phyloP scores from a whole-genome alignment of 30 jellyfish, hydroid and myxozoan genomes.

The Hydractinia echinata region DNA sequence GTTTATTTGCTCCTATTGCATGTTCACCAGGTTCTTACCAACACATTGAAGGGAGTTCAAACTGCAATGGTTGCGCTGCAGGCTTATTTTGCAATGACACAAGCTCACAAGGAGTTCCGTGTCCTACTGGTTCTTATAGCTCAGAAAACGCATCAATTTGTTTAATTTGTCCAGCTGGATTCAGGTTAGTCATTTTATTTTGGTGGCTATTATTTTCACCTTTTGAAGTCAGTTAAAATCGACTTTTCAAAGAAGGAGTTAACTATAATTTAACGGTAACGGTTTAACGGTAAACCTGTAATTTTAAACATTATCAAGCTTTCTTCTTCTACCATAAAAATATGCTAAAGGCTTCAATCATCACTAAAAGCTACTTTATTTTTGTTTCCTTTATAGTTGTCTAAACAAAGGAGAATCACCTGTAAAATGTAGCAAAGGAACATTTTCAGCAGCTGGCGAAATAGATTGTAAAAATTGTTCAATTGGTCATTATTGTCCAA shows the following conservation, averaged over 20 bases:
- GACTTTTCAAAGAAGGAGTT: not conserved
- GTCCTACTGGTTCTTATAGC: conserved; percentile 39
- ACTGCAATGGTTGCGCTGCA: conserved; percentile 45
- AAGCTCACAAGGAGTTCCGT: conserved; percentile 25
- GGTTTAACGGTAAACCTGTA: not conserved
- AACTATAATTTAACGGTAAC: too few relatives aligned
- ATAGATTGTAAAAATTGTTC: conserved; percentile 23
- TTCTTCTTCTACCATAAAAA: not conserved
- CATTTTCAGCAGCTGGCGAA: conserved; percentile 48
- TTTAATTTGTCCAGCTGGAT: conserved; percentile 34
- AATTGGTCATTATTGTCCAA: conserved; percentile 43
- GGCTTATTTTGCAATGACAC: conserved; percentile 33
- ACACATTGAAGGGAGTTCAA: not conserved
- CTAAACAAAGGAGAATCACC: conserved; percentile 41
- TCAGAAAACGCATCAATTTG: conserved; percentile 17
- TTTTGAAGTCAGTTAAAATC: not conserved
- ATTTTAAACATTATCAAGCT: not conserved
- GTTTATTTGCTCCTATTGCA: conserved; percentile 5
- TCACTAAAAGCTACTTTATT: not conserved
- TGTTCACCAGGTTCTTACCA: conserved; percentile 42
- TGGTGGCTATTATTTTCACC: not conserved
- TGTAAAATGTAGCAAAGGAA: conserved; percentile 54
- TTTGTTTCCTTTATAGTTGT: conserved; percentile 34
- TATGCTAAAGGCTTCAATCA: not conserved
- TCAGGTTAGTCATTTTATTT: not conserved